Evolutionary conservation across 2,888 invertebrate genomes (phyloP), one percentile per base, ranked within the genome.

Genomic region (Smittia sp.): DNA sequence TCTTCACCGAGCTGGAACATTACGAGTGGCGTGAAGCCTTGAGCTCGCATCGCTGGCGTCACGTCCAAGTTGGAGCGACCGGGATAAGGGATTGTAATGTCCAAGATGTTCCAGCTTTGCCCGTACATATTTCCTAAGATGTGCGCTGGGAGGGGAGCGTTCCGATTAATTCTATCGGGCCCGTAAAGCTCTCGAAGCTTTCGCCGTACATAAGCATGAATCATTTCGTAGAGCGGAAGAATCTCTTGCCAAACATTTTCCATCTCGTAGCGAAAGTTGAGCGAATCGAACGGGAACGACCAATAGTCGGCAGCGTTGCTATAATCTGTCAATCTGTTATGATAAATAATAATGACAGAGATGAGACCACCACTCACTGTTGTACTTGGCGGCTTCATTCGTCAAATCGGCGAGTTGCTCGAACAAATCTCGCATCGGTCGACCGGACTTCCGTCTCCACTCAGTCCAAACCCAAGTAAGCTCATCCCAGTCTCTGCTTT

Each of bases 121-220:
- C 87, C 93, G 90, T 93, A 95, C 90, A 95, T 93, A 79, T 94
- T 94, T 0, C 96, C 94, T 3, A 94, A 85, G 74, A 94, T 86
- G 78, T 94, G 94, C 0, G 93, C 92, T 0, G 94, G 94, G 54
- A 94, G 85, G 0, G 94, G 93, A 0, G 93, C 93, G 52, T 91
- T 89, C 1, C 89, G 84, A 76, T 89, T 90, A 69, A 92, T 89
- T 76, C 90, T 87, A 78, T 94, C 92, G 0, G 91, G 91, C 0
- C 95, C 95, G 78, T 96, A 94, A 27, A 89, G 86, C 78, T 93
- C 90, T 0, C 92, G 87, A 15, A 97, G 85, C 78, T 92, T 91
- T 74, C 91, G 87, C 27, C 96, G 86, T 0, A 96, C 91, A 81
- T 96, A 97, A 0, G 95, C 92, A 79, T 96, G 96, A 0, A 97